Conservation (phyloP, 2,797 vertebrate species). For the Zenarchopterus dispar region DNA sequence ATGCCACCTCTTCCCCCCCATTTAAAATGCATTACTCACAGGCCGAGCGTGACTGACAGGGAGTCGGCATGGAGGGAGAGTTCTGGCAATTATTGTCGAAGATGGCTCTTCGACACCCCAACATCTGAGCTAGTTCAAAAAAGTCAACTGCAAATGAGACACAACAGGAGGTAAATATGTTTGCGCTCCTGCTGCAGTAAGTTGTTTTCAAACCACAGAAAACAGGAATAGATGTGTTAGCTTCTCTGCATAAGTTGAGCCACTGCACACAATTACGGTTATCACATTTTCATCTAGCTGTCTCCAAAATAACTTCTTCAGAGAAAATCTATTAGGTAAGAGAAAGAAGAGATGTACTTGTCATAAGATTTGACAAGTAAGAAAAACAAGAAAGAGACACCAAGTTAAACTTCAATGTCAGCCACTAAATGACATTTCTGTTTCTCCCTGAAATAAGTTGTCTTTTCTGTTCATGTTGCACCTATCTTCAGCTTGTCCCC, state of each 20-base stretch:
- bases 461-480: conserved; percentile 17
- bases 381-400: conserved; percentile 52
- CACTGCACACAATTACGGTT: conserved; percentile 37
- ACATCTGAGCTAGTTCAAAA: conserved; percentile 27
- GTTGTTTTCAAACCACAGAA: conserved; percentile 17
- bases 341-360: conserved; percentile 28
- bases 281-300: conserved; percentile 41
- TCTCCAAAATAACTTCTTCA: conserved; percentile 28
- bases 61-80: neutral
- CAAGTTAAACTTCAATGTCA: conserved; percentile 53
- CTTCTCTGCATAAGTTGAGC: conserved; percentile 18
- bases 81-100: conserved; percentile 18
- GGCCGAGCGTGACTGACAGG: conserved; percentile 48
- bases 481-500: conserved; percentile 22
- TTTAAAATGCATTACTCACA: conserved; percentile 68
- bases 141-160: conserved; percentile 11
- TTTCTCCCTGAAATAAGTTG: conserved; percentile 36
- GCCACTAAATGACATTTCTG: conserved; percentile 53
- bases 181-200: conserved; percentile 4
- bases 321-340: conserved; percentile 21
- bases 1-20: conserved; percentile 30
- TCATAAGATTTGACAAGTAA: conserved; percentile 48
- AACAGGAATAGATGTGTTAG: conserved; percentile 24
- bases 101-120: conserved; percentile 2
- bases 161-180: conserved; percentile 22